Base-by-base conservation (phyloP, 2,888 invertebrate genomes). In the Xestia xanthographa region DNA sequence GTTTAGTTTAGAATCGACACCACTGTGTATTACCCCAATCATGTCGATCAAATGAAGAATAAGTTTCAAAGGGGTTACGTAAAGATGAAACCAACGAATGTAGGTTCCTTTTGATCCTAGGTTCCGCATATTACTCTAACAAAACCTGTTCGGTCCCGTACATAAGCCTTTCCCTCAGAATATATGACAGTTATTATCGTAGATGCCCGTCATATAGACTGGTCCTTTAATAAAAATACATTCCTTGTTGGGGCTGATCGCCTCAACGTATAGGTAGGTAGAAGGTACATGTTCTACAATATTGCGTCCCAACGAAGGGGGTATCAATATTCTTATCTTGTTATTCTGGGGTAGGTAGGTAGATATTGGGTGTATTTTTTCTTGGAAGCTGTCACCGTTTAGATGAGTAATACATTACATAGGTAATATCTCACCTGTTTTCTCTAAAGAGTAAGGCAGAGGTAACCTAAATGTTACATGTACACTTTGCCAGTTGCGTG, bases 281-380 rank as follows among this genome's bases (percentile, higher is more conserved):
- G 43, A 12, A 58, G 45, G 68, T 29, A 53, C 76, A 69, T 48
- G 71, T 26, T 74, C 83, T 62, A 58, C 71, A 72, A 83, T 84
- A 83, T 83, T 84, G 84, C 58, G 62, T 69, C 41, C 56, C 12
- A 12, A 45, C 22, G 68, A 62, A 63, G 26, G 58, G 14, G 48
- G 50, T 75, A 79, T 75, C 79, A 83, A 83, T 79, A 83, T 79
- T 67, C 79, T 70, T 63, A 82, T 82, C 84, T 72, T 83, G 65
- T 77, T 84, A 76, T 72, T 80, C 41, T 79, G 45, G 48, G 53
- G 58, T 68, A 53, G 62, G 58, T 68, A 53, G 62, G 62, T 58
- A 67, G 66, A 67, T 63, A 72, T 62, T 66, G 34, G 38, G 26
- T 45, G 22, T 4, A 50, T 38, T 66, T 68, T 80, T 53, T 43